Evolutionary conservation across 2,797 vertebrate genomes (phyloP), one percentile per base, ranked within the genome.

Genomic region (Chrosomus eos): DNA sequence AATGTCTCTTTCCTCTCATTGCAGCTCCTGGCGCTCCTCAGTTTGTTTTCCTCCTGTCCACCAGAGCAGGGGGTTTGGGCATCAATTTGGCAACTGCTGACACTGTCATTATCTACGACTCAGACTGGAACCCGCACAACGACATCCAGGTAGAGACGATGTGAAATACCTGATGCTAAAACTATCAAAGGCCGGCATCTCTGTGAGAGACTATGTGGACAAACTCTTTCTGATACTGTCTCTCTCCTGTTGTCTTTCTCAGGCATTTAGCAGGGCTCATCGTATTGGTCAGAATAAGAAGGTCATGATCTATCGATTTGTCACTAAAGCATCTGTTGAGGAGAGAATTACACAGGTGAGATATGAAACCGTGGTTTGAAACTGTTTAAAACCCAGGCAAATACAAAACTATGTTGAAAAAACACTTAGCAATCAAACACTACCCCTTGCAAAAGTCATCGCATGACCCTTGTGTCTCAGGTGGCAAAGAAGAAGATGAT

Each of bases 401-500:
- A 67, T 67, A 38, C 23, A 33, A 43, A 82, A 19, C 16, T 14
- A 16, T 23, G 13, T 58, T 23, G 11, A 16, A 16, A 16, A 68
- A 60, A 31, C 13, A 14, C 7, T 26, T 23, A 14, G 28, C 14
- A 66, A 26, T 48, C 23, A 36, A 62, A 64, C 43, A 36, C 26
- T 19, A 21, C 5, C 8, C 10, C 62, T 31, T 18, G 16, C 18
- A 13, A 13, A 11, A 8, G 36, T 77, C 4, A 33, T 67, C 8
- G 36, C 33, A 8, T 45, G 28, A 11, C 4, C 3, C 8, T 79
- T 53, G 19, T 19, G 4, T 53, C 16, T 51, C 67, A 99, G 94
- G 98, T 99, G 93, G 98, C 98, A 3, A 99, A 99, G 95, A 99
- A 99, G 93, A 99, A 99, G 92, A 99, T 99, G 98, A 99, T 99